Evolutionary conservation across 2,888 invertebrate species (phyloP).

Genomic region (Anthrax anthrax): DNA sequence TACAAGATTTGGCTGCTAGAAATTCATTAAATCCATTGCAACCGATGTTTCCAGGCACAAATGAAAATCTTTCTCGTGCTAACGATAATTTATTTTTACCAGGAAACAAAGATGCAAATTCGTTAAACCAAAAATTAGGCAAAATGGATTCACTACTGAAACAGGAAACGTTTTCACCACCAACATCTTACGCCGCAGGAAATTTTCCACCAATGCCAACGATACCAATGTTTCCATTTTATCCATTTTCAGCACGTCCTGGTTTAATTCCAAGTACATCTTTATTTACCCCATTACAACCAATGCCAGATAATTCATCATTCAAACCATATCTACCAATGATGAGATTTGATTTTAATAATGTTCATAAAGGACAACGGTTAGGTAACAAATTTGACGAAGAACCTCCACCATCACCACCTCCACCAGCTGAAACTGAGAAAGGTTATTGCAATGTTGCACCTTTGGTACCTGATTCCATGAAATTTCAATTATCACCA

Average conservation of each 20-base stretch:
- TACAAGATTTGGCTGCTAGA: background rate
- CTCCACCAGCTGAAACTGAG: conserved; percentile 13
- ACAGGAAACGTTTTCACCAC: background rate
- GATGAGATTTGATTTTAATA: conserved; percentile 12
- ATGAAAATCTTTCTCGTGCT: background rate
- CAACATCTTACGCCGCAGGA: conserved; percentile 23
- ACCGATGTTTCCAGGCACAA: background rate
- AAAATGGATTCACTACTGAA: background rate
- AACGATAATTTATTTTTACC: background rate
- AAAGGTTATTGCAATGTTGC: conserved; percentile 30
- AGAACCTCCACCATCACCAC: conserved; percentile 14
- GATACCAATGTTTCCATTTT: conserved; percentile 23
- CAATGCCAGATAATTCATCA: conserved; percentile 8
- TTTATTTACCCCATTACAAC: conserved; percentile 32
- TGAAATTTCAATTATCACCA: conserved; percentile 19
- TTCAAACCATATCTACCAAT: conserved; percentile 11
- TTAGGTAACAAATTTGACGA: background rate
- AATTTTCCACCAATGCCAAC: conserved; percentile 29
- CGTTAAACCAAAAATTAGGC: background rate
- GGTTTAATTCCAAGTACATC: conserved; percentile 43
- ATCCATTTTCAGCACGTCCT: conserved; percentile 37
- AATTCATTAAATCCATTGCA: background rate
- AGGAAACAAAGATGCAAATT: background rate
- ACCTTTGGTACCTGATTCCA: conserved; percentile 27
- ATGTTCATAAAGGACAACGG: conserved; percentile 1